Evolutionary conservation across 2,888 invertebrate species (phyloP).

Genomic region (Liopterus haemorrhoidalis): DNA sequence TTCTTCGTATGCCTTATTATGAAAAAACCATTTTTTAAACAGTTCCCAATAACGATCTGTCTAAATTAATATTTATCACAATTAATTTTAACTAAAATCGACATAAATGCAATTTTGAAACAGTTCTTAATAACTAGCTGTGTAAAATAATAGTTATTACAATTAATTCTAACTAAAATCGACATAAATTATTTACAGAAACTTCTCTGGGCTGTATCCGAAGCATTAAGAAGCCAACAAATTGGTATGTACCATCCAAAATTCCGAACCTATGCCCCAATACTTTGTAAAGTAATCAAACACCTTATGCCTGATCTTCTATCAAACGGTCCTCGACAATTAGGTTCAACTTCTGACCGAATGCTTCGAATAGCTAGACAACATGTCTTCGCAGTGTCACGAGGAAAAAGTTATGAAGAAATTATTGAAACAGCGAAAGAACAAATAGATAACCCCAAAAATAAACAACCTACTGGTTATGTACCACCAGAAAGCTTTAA

Average conservation of each 20-base stretch:
- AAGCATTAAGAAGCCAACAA: conserved; percentile 65
- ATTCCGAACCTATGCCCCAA: conserved; percentile 65
- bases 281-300: conserved; percentile 61
- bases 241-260: conserved; percentile 62
- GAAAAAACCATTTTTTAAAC: too few species aligned
- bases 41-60: too few species aligned
- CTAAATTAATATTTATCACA: too few species aligned
- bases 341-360: conserved; percentile 64
- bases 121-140: too few species aligned
- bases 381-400: conserved; percentile 59
- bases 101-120: too few species aligned
- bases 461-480: conserved; percentile 50
- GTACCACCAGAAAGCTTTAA: conserved; percentile 43
- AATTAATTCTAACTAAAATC: conserved; percentile 9
- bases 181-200: conserved; percentile 51
- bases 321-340: conserved; percentile 45
- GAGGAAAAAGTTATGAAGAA: conserved; percentile 60
- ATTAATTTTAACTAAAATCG: conserved; percentile 6
- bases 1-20: too few species aligned
- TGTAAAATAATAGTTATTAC: too few species aligned
- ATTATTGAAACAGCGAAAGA: conserved; percentile 48
- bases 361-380: conserved; percentile 65
- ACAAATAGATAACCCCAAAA: conserved; percentile 37
- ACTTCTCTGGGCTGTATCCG: conserved; percentile 74
- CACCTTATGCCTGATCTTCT: conserved; percentile 55